These are phyloP conservation scores for Lutjanus argentimaculatus DNA, from an alignment of 2,797 vertebrate species.

Conservation along the genomic window DNA sequence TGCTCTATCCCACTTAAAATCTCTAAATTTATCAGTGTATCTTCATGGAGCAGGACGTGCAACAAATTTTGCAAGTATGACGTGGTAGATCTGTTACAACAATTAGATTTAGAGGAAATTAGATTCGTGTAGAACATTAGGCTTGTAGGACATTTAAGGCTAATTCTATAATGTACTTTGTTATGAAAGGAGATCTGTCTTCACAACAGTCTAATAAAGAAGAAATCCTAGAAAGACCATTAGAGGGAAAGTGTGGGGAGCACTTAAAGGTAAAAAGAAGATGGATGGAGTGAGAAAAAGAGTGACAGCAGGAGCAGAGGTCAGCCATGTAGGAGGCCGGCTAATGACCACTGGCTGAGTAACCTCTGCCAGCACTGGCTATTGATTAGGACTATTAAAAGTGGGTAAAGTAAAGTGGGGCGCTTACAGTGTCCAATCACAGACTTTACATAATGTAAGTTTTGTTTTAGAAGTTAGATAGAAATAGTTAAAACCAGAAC, in stretches of 20 bases:
- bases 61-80: too few species aligned
- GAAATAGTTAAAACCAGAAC: background rate
- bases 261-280: slow-evolving; percentile 31
- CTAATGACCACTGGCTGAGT: slow-evolving; percentile 56
- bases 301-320: slow-evolving; percentile 48
- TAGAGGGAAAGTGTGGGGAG: slow-evolving; percentile 6
- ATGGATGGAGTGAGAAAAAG: slow-evolving; percentile 47
- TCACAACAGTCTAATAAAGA: slow-evolving; percentile 11
- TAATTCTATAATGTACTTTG: background rate
- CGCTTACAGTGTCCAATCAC: slow-evolving; percentile 4
- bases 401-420: slow-evolving; percentile 1
- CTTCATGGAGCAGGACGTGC: too few species aligned
- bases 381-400: slow-evolving; percentile 55
- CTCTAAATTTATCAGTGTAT: background rate
- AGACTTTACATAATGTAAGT: background rate
- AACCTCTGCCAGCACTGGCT: slow-evolving; percentile 13
- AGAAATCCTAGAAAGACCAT: slow-evolving; percentile 18
- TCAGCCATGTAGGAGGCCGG: slow-evolving; percentile 44
- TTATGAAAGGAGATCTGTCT: slow-evolving; percentile 9
- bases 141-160: background rate
- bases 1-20: background rate
- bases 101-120: slow-evolving; percentile 8
- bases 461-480: background rate
- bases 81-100: background rate
- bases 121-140: background rate